Evolutionary conservation across 2,797 vertebrate species (phyloP), one percentile per base, ranked within the genome.

Genomic region (Astyanax mexicanus): DNA sequence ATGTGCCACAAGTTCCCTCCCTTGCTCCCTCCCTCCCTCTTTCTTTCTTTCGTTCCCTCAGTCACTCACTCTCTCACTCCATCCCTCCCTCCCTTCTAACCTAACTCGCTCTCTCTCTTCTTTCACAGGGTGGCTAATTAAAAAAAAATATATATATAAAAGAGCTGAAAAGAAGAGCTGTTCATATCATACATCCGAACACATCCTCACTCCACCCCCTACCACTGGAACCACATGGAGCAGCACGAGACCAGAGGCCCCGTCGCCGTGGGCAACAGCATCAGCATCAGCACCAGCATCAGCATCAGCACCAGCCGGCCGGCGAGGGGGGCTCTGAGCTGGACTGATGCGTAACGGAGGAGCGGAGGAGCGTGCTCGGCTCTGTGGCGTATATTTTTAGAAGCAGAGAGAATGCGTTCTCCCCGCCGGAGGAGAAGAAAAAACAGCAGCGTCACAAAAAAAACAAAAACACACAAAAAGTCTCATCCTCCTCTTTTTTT

Each of bases 1-100:
- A 51, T 85, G 90, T 89, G 88, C 88, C 88, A 88, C 86, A 88
- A 89, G 32, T 70, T 66, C 44, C 37, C 64, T 66, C 38, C 38
- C 64, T 66, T 21, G 40, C 2, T 21, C 19, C 4, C n/a, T n/a
- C n/a, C n/a, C n/a, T n/a, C n/a, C n/a, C n/a, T n/a, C n/a, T n/a
- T n/a, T n/a, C n/a, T n/a, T n/a, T n/a, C n/a, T n/a, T n/a, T n/a
- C n/a, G n/a, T n/a, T n/a, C n/a, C n/a, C n/a, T n/a, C n/a, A n/a
- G n/a, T n/a, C n/a, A n/a, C n/a, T n/a, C n/a, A n/a, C n/a, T n/a
- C n/a, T n/a, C n/a, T n/a, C n/a, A n/a, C 13, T 23, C 6, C 1
- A 21, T n/a, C 42, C 62, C 68, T 69, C 76, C 58, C 23, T 69
- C 76, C 51, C n/a, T 66, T 42, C n/a, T 62, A 66, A 37, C 37